Evolutionary conservation across 2,113 vertebrate species (phyloP).

Genomic region (Hippocampus mohnikei): DNA sequence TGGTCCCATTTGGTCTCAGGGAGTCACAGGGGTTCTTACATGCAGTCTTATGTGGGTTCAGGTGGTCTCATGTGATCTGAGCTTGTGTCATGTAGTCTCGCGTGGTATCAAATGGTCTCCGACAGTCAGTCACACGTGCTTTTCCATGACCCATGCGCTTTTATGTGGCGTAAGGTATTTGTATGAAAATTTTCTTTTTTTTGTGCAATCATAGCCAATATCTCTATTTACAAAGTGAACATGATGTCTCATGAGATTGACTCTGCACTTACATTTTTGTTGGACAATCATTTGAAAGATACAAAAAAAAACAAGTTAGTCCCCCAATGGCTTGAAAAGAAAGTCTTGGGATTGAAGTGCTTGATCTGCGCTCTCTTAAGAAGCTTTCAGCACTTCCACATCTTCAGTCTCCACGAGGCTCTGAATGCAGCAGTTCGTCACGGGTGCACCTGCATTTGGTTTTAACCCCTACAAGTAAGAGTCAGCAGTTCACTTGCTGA

Average conservation of each 20-base stretch:
- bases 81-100: neutral
- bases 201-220: neutral
- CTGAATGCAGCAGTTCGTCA: neutral
- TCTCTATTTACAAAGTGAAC: neutral
- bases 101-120: neutral
- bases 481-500: constrained; percentile 39
- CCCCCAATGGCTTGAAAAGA: constrained; percentile 27
- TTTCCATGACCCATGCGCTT: neutral
- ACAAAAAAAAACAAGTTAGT: neutral
- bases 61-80: neutral
- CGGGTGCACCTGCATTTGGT: neutral
- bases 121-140: no score
- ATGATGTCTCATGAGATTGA: constrained; percentile 9
- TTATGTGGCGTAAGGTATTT: neutral
- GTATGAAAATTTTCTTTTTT: neutral
- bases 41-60: no score
- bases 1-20: neutral
- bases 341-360: constrained; percentile 28
- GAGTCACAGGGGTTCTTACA: no score
- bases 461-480: constrained; percentile 18
- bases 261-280: constrained; percentile 20
- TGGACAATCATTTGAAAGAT: constrained; percentile 21
- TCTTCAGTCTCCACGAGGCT: neutral
- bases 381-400: constrained; percentile 23
- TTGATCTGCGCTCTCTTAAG: constrained; percentile 42